phyloP scores from a whole-genome alignment of 1,140 invertebrate species.

The Theocolax elegans region DNA sequence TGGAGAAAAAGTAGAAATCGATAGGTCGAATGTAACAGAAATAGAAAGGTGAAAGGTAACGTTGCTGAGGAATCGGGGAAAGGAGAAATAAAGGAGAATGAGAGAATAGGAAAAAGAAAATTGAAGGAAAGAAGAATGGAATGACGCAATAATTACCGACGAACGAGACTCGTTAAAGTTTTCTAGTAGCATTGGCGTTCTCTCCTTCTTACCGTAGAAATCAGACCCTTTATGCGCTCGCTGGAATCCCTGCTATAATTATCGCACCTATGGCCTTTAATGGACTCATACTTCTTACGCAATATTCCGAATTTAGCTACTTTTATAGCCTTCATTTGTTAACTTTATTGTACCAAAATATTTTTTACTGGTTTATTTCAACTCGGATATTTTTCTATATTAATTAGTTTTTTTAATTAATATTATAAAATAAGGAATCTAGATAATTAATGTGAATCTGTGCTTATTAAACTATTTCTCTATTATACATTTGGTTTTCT shows the following conservation, averaged over 20 bases:
- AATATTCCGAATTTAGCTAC: slow-evolving; percentile 1
- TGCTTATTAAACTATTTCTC: no score
- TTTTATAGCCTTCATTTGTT: not conserved
- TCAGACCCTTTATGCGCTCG: slow-evolving; percentile 24
- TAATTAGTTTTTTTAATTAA: no score
- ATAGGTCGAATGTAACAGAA: slow-evolving; percentile 32
- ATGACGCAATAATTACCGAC: slow-evolving; percentile 40
- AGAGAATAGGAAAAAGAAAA: not conserved
- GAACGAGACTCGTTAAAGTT: slow-evolving; percentile 35
- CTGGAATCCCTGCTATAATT: slow-evolving; percentile 24
- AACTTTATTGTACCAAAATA: no score
- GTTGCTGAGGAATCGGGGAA: not conserved
- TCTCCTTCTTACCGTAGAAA: slow-evolving; percentile 14
- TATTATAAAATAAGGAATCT: no score
- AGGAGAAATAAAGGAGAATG: not conserved
- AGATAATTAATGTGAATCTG: no score
- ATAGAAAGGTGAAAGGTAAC: slow-evolving; percentile 13
- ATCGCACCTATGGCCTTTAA: slow-evolving; percentile 23
- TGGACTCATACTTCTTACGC: not conserved
- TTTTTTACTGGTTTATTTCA: no score
- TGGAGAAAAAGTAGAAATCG: slow-evolving; percentile 31
- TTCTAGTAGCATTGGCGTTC: slow-evolving; percentile 14
- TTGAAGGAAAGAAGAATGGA: slow-evolving; percentile 28
- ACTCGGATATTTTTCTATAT: no score
- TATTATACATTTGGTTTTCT: no score